A percentile compares a stretch with the other conserved stretches of the same genome.
Evolutionary conservation across 2,797 vertebrate species (phyloP).

Genomic region (Alcedo quadribrachys): DNA sequence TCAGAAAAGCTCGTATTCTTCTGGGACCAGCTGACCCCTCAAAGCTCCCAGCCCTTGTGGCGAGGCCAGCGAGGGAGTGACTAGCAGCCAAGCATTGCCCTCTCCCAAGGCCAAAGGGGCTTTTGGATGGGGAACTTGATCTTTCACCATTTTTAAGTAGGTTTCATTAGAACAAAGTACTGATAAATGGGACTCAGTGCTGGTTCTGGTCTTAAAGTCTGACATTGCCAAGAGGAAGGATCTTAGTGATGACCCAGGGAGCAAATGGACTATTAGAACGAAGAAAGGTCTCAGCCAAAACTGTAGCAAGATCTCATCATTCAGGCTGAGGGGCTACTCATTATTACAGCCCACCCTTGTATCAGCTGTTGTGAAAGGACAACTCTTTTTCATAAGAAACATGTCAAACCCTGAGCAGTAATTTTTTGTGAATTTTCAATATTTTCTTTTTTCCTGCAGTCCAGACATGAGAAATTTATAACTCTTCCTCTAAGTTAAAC

Average conservation of each 20-base stretch:
- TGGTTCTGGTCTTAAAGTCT: neutral
- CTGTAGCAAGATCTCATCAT: neutral
- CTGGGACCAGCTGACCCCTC: conserved; percentile 25
- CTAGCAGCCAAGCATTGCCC: neutral
- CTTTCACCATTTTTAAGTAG: neutral
- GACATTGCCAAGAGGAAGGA: conserved; percentile 1
- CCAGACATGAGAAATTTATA: conserved; percentile 46
- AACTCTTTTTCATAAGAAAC: neutral
- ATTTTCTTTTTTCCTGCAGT: neutral
- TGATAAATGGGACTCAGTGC: neutral
- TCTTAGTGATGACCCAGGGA: neutral
- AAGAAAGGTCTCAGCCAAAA: conserved; percentile 11
- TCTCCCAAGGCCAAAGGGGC: neutral
- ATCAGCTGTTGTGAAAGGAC: neutral
- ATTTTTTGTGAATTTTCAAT: neutral
- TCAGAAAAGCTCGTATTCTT: neutral
- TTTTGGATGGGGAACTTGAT: neutral
- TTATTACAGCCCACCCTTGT: neutral
- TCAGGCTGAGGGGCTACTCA: neutral
- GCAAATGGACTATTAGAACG: neutral
- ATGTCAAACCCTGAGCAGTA: neutral
- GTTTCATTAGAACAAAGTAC: neutral
- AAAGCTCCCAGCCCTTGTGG: neutral
- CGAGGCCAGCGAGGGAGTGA: neutral
- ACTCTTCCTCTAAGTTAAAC: conserved; percentile 48